These are phyloP conservation scores for Candidula unifasciata DNA, from an alignment of 2,888 invertebrate species.

Conservation along the genomic window DNA sequence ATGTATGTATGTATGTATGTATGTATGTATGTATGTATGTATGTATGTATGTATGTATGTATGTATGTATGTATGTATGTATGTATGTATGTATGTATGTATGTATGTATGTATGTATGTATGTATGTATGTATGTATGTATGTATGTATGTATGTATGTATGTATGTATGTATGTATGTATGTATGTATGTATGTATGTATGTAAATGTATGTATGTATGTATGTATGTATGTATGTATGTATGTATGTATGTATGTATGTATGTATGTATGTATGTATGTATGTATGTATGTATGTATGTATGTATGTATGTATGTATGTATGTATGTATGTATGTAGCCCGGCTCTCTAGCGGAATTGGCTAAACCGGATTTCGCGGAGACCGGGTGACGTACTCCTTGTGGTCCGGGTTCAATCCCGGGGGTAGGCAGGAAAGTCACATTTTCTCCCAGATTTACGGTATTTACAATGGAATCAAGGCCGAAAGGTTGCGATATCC, in stretches of 20 bases:
- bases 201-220: too few relatives aligned
- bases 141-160: background rate
- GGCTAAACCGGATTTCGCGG: too few relatives aligned
- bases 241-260: background rate
- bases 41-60: background rate
- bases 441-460: too few relatives aligned
- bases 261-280: background rate
- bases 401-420: too few relatives aligned
- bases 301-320: background rate
- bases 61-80: background rate
- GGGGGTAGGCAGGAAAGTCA: too few relatives aligned
- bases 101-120: background rate
- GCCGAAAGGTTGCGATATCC: too few relatives aligned
- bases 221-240: background rate
- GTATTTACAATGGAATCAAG: too few relatives aligned
- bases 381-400: too few relatives aligned
- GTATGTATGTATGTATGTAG: background rate
- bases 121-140: background rate
- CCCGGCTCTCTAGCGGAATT: too few relatives aligned
- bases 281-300: background rate
- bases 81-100: background rate
- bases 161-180: background rate
- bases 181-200: background rate
- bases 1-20: background rate
- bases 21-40: background rate